A percentile compares a stretch with the other conserved stretches of the same genome.
Evolutionary conservation across 2,888 invertebrate genomes (phyloP).

Genomic region (Hipparchia semele): DNA sequence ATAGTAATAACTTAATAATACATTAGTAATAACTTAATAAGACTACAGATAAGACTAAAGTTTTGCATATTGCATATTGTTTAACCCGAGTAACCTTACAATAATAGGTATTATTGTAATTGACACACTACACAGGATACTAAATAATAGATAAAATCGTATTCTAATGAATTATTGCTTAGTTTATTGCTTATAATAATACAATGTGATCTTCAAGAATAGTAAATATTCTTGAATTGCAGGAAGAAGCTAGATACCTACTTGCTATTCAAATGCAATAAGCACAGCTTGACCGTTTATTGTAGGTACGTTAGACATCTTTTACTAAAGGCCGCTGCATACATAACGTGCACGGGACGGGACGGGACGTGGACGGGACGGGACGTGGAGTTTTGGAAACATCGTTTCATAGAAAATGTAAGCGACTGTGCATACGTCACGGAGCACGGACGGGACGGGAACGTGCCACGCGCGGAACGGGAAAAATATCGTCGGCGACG

Average conservation of each 20-base stretch:
- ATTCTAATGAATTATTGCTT: background rate
- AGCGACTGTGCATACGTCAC: no score
- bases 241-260: background rate
- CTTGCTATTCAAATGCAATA: no score
- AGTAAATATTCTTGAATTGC: background rate
- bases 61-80: background rate
- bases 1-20: background rate
- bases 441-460: no score
- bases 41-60: background rate
- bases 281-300: no score
- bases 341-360: no score
- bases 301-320: no score
- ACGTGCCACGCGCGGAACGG: no score
- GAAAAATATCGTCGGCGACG: no score
- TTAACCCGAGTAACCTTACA: background rate
- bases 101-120: background rate
- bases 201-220: background rate
- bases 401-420: no score
- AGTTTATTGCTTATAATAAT: background rate
- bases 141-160: background rate
- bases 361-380: no score
- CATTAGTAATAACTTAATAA: background rate
- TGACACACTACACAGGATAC: background rate
- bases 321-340: no score
- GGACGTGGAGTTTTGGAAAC: no score